A percentile compares a stretch with the other conserved stretches of the same genome.
Conservation (phyloP, 2,113 vertebrate genomes). For the Scortum barcoo region DNA sequence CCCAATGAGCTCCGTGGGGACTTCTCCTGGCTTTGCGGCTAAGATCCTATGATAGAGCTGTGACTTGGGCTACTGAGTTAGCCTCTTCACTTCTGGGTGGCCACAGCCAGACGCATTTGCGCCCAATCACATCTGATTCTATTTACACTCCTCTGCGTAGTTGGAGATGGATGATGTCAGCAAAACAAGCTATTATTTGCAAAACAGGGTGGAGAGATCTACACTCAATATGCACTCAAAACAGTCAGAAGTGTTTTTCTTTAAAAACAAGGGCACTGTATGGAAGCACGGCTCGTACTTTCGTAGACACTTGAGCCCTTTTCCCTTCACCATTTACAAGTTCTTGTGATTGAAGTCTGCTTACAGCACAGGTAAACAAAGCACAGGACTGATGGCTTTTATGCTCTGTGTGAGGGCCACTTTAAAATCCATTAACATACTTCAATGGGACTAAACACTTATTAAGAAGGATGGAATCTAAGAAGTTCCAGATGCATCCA, state of each 20-base stretch:
- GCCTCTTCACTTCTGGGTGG: constrained; percentile 75
- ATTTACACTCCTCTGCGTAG: constrained; percentile 67
- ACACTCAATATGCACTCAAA: not conserved
- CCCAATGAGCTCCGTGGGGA: constrained; percentile 54
- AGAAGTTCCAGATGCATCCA: constrained; percentile 74
- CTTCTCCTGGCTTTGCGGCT: constrained; percentile 43
- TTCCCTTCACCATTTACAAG: constrained; percentile 28
- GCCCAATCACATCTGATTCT: constrained; percentile 73
- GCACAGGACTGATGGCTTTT: constrained; percentile 61
- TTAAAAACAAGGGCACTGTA: constrained; percentile 18
- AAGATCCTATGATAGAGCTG: constrained; percentile 73
- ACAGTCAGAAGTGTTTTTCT: constrained; percentile 6
- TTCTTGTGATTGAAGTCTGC: constrained; percentile 68
- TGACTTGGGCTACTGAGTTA: constrained; percentile 64
- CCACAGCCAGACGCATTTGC: constrained; percentile 33
- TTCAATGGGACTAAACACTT: constrained; percentile 68
- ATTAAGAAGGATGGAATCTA: constrained; percentile 67
- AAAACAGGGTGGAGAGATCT: constrained; percentile 31
- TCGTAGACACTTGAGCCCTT: constrained; percentile 43
- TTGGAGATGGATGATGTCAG: constrained; percentile 53
- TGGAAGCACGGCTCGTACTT: not conserved
- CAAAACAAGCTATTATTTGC: constrained; percentile 50
- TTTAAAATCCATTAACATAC: constrained; percentile 81
- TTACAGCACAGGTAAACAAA: constrained; percentile 78
- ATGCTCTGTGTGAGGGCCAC: constrained; percentile 67